Percentiles rank a stretch among this genome's conserved stretches.
phyloP scores from a whole-genome alignment of 2,113 vertebrate species.

The Notarius lentiginosus region DNA sequence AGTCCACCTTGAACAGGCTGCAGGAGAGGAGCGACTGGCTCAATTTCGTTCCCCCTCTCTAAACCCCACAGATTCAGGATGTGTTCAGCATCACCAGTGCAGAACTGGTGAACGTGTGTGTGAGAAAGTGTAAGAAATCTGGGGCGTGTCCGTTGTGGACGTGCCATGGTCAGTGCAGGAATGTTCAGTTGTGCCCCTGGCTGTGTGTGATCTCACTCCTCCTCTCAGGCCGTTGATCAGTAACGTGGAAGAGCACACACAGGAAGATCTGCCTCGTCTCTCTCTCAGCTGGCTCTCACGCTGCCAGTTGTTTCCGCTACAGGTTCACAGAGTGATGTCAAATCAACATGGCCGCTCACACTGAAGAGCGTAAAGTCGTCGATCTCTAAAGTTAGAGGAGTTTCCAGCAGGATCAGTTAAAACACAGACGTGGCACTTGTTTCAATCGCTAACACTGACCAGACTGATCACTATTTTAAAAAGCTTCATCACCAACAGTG shows the following conservation, averaged over 20 bases:
- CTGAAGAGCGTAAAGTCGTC: too few species aligned
- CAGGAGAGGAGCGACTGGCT: too few species aligned
- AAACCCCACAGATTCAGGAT: background rate
- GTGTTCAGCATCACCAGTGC: background rate
- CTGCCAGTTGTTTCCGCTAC: background rate
- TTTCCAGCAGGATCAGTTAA: too few species aligned
- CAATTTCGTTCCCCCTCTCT: too few species aligned
- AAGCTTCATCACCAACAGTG: background rate
- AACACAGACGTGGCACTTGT: too few species aligned
- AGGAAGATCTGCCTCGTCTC: background rate
- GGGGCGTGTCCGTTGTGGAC: constrained; percentile 53
- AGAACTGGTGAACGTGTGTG: too few species aligned
- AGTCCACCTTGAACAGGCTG: too few species aligned
- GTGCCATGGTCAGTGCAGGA: constrained; percentile 72
- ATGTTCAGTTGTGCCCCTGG: constrained; percentile 62
- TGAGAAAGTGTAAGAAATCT: background rate
- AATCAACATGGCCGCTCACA: background rate
- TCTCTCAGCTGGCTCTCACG: background rate
- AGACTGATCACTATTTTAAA: background rate
- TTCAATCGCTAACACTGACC: background rate
- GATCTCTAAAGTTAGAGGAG: too few species aligned
- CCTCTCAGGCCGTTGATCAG: background rate
- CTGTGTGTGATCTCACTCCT: constrained; percentile 49
- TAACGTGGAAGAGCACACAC: background rate
- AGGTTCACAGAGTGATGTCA: background rate